phyloP scores from a whole-genome alignment of 2,113 vertebrate genomes.

The Eudyptes chrysolophus region DNA sequence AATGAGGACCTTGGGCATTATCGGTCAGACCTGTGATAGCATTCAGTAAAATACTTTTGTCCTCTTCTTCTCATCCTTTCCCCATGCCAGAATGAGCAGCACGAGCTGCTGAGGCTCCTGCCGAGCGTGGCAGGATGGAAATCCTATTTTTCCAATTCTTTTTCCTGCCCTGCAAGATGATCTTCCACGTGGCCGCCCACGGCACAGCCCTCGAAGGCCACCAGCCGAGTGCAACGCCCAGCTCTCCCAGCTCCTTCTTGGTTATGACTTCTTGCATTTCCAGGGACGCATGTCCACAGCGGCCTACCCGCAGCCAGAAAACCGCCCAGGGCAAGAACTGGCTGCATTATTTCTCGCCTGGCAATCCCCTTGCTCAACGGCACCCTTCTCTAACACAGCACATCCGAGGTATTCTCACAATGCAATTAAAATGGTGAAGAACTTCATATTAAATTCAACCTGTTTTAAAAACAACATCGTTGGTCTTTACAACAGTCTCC shows the following conservation, averaged over 20 bases:
- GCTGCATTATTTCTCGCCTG: fast-evolving
- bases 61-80: background rate
- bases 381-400: fast-evolving
- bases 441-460: background rate
- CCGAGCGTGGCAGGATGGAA: background rate
- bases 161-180: background rate
- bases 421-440: background rate
- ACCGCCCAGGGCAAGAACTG: background rate
- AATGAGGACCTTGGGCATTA: background rate
- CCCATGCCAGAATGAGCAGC: fast-evolving
- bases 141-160: background rate
- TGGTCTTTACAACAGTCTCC: background rate
- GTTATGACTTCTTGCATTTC: background rate
- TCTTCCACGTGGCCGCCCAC: fast-evolving
- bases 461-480: background rate
- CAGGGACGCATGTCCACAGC: fast-evolving
- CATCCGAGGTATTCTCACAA: background rate
- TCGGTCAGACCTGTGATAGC: fast-evolving
- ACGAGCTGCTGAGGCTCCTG: background rate
- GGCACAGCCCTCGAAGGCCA: background rate
- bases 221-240: fast-evolving
- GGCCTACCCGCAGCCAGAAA: background rate
- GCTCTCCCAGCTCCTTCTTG: background rate
- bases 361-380: background rate
- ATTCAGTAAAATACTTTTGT: background rate